Conservation (phyloP, 2,113 vertebrate genomes). For the Eurypyga helias region DNA sequence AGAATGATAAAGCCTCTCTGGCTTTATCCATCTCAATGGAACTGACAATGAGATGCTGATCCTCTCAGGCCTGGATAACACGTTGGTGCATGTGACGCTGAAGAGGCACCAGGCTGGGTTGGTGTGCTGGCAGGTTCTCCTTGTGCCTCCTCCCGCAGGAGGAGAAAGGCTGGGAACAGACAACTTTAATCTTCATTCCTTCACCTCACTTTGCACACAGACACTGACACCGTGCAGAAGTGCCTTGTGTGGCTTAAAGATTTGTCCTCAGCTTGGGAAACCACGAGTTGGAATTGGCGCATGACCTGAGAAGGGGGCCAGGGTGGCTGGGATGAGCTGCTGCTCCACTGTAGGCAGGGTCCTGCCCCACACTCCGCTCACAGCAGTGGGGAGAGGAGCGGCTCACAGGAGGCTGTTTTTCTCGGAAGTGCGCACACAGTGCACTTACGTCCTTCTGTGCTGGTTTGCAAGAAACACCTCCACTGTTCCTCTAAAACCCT, state of each 20-base stretch:
- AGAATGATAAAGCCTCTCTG: too few relatives aligned
- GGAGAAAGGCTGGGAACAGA: background rate
- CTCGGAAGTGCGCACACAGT: fast-evolving
- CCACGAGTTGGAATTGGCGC: fast-evolving
- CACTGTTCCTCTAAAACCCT: background rate
- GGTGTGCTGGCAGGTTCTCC: background rate
- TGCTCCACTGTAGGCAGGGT: background rate
- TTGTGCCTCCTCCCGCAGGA: fast-evolving
- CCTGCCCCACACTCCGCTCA: fast-evolving
- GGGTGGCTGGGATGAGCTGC: background rate
- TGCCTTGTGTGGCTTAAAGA: background rate
- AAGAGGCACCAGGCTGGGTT: background rate
- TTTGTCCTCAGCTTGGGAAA: background rate
- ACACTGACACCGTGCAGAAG: background rate
- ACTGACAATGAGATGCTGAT: background rate
- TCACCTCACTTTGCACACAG: background rate
- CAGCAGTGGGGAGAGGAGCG: fast-evolving
- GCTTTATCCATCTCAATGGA: background rate
- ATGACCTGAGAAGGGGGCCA: background rate
- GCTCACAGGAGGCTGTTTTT: background rate
- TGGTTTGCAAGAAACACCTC: background rate
- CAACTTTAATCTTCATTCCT: background rate
- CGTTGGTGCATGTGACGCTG: fast-evolving
- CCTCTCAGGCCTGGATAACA: background rate
- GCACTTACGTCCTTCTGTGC: background rate